Evolutionary conservation across 2,113 vertebrate genomes (phyloP).

Genomic region (Tinamus guttatus): DNA sequence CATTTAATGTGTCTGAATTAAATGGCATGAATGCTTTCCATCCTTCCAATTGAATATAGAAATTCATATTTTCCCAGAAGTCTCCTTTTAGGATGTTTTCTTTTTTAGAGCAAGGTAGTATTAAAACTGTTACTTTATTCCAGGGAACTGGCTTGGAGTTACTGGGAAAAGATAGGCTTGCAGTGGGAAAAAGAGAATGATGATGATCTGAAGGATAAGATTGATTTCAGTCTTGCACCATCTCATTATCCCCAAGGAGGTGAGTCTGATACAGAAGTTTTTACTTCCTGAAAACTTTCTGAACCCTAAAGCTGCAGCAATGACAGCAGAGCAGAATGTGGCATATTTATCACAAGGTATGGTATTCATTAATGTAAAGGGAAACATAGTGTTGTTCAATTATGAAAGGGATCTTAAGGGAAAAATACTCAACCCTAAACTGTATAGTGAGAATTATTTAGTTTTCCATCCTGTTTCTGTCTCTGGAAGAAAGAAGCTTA

Average conservation of each 20-base stretch:
- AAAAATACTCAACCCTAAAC: not conserved
- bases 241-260: conserved; percentile 86
- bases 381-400: not conserved
- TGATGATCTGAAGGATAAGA: conserved; percentile 94
- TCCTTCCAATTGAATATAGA: not conserved
- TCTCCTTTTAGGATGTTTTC: not conserved
- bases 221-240: conserved; percentile 86
- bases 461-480: not conserved
- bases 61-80: not conserved
- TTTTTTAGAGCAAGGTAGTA: not conserved
- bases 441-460: not conserved
- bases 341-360: not conserved
- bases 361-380: not conserved
- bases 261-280: conserved; percentile 59
- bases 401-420: not conserved
- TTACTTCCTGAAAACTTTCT: not conserved
- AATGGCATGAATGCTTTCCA: not conserved
- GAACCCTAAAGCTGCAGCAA: not conserved
- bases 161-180: conserved; percentile 88
- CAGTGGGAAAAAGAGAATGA: conserved; percentile 98
- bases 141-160: conserved; percentile 83
- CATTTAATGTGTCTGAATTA: not conserved
- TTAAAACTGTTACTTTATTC: not conserved
- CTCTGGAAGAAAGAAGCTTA: not conserved
- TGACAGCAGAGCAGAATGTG: not conserved